Evolutionary conservation across 2,113 vertebrate species (phyloP).

Genomic region (Tricholaema leucomelas): DNA sequence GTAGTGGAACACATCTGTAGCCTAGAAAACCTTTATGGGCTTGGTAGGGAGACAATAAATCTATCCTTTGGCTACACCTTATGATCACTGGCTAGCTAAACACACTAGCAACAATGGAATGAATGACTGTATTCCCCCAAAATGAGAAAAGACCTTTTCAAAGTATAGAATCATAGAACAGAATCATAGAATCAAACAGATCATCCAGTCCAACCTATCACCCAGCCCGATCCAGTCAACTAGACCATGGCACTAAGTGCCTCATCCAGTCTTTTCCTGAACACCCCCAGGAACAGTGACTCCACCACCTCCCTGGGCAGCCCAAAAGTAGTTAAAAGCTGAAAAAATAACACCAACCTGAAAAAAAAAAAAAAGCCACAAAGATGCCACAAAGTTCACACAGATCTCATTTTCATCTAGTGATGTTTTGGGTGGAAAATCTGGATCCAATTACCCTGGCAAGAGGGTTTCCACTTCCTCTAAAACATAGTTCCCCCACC

Average conservation of each 20-base stretch:
- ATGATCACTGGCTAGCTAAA: not conserved
- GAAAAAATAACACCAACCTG: not conserved
- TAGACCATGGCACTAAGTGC: too few relatives aligned
- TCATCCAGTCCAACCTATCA: too few relatives aligned
- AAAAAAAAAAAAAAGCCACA: not conserved
- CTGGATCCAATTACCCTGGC: not conserved
- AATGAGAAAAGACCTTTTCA: not conserved
- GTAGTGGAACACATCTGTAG: not conserved
- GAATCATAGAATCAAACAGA: too few relatives aligned
- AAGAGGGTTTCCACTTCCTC: slow-evolving; percentile 10
- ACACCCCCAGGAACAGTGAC: too few relatives aligned
- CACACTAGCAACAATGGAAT: not conserved
- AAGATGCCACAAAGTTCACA: not conserved
- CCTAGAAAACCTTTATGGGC: not conserved
- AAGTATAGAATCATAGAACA: too few relatives aligned
- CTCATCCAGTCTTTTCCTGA: too few relatives aligned
- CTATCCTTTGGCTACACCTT: not conserved
- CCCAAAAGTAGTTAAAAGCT: not conserved
- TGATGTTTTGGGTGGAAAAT: not conserved
- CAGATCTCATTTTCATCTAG: not conserved
- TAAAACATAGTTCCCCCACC: not conserved
- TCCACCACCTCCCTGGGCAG: too few relatives aligned
- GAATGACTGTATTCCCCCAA: not conserved
- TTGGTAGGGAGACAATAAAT: not conserved
- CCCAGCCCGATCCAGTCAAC: too few relatives aligned